Evolutionary conservation across 2,888 invertebrate species (phyloP).

Genomic region (Standfussiana lucernea): DNA sequence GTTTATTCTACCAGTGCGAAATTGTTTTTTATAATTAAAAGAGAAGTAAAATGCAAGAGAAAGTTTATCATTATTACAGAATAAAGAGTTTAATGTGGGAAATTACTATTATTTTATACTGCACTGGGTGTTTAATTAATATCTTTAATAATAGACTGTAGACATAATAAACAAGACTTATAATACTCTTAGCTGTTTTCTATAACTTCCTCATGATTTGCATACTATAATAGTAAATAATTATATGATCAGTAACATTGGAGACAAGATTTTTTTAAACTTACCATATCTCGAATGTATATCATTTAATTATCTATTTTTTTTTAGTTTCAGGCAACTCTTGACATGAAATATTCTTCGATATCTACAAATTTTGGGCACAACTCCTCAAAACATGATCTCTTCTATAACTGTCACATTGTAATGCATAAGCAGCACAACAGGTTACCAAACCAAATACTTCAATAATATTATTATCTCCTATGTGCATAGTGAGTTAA

Average conservation of each 20-base stretch:
- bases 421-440: background rate
- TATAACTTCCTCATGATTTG: slow-evolving; percentile 1
- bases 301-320: background rate
- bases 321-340: background rate
- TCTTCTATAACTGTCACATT: background rate
- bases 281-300: slow-evolving; percentile 1
- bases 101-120: slow-evolving; percentile 39
- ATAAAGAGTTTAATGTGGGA: slow-evolving; percentile 44
- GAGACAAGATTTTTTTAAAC: background rate
- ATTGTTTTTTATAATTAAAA: slow-evolving; percentile 32
- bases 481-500: slow-evolving; percentile 4
- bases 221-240: background rate
- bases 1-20: slow-evolving; percentile 38
- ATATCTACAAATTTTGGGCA: background rate
- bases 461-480: slow-evolving; percentile 34
- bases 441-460: slow-evolving; percentile 24
- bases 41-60: slow-evolving; percentile 35
- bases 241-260: background rate
- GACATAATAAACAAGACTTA: slow-evolving; percentile 4
- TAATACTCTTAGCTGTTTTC: slow-evolving; percentile 27
- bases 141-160: slow-evolving; percentile 3
- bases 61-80: slow-evolving; percentile 29
- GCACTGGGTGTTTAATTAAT: background rate
- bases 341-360: background rate
- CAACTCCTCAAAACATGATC: background rate